These are phyloP conservation scores for Ibidorhyncha struthersii DNA, from an alignment of 2,113 vertebrate genomes.

Conservation along the genomic window DNA sequence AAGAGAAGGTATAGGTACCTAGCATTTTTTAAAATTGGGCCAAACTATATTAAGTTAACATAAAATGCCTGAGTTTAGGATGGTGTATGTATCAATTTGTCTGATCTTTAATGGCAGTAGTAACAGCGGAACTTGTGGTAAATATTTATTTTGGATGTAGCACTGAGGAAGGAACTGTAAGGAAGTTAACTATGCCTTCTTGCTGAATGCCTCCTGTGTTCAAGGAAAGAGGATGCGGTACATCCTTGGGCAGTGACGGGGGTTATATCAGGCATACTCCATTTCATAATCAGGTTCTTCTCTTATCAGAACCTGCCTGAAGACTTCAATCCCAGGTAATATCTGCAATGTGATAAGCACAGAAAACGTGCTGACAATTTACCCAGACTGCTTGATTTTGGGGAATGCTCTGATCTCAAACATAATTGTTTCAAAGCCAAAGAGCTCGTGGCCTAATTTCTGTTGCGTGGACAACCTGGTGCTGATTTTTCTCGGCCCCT, in stretches of 20 bases:
- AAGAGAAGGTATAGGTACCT: neutral
- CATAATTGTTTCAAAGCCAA: neutral
- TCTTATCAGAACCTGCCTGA: neutral
- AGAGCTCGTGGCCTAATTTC: neutral
- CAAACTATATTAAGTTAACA: neutral
- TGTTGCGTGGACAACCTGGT: neutral
- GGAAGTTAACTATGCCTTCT: neutral
- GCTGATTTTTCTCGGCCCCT: neutral
- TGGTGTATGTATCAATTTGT: neutral
- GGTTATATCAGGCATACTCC: neutral
- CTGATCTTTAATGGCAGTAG: neutral
- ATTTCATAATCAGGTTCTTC: neutral
- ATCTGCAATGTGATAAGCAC: neutral
- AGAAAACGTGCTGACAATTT: neutral
- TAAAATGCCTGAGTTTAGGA: neutral
- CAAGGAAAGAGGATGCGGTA: neutral
- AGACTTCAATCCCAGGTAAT: neutral
- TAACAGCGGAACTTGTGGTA: neutral
- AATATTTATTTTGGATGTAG: neutral
- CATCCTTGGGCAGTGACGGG: too few species aligned
- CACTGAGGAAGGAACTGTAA: neutral
- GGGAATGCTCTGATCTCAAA: neutral
- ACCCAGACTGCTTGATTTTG: fast-evolving
- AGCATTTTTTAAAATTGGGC: neutral
- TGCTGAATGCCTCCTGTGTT: neutral